Evolutionary conservation across 1,140 invertebrate genomes (phyloP).

Genomic region (Stegodyphus mimosarum): DNA sequence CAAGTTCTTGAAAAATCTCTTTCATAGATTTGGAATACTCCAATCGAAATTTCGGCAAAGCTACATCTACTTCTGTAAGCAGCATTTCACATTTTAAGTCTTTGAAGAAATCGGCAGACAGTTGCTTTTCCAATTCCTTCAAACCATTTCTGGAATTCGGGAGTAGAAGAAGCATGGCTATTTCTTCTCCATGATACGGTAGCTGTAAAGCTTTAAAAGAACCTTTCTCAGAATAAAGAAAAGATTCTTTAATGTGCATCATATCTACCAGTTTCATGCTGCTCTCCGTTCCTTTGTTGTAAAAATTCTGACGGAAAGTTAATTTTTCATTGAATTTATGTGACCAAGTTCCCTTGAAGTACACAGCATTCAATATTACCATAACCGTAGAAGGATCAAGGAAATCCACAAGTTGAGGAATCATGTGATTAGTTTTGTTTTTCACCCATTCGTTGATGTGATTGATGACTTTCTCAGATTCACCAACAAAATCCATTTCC

Average conservation of each 20-base stretch:
- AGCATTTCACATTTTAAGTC: neutral
- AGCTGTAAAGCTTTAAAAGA: constrained; percentile 65
- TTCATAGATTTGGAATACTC: constrained; percentile 76
- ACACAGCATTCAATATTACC: constrained; percentile 71
- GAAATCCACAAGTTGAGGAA: constrained; percentile 62
- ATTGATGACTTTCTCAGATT: constrained; percentile 70
- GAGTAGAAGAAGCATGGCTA: constrained; percentile 66
- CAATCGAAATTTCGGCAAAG: constrained; percentile 78
- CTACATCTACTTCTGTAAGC: neutral
- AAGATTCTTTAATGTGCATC: constrained; percentile 41
- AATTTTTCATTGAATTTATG: constrained; percentile 75
- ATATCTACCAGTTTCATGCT: neutral
- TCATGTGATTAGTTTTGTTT: constrained; percentile 63
- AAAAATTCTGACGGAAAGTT: constrained; percentile 68
- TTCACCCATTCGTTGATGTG: constrained; percentile 62
- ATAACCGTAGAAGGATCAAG: constrained; percentile 62
- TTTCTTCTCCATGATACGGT: constrained; percentile 74
- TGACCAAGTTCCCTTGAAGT: constrained; percentile 83
- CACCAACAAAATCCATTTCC: constrained; percentile 74
- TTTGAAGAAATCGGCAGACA: neutral
- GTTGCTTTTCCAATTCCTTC: neutral
- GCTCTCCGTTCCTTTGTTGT: constrained; percentile 72
- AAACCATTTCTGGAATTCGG: constrained; percentile 54
- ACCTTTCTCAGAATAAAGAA: constrained; percentile 13
- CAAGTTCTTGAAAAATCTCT: constrained; percentile 74